Evolutionary conservation across 2,797 vertebrate species (phyloP).

Genomic region (Erethizon dorsatum): DNA sequence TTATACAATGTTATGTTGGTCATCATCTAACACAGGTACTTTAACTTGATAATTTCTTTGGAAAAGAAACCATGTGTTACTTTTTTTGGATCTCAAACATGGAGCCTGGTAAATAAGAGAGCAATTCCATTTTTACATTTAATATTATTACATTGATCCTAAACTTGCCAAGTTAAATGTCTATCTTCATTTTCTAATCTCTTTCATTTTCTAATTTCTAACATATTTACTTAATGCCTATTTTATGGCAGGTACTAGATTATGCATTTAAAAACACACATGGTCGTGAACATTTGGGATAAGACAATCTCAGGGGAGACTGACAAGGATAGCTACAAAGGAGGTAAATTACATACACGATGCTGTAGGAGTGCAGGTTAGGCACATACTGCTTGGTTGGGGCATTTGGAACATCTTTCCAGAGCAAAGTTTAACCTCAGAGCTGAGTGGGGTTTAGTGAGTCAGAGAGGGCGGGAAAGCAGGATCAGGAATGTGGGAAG

Average conservation of each 20-base stretch:
- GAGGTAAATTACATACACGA: not conserved
- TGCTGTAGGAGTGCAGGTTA: not conserved
- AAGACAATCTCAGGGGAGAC: not conserved
- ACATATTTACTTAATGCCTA: not conserved
- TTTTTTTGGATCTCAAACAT: not conserved
- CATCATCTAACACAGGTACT: not conserved
- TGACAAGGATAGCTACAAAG: not conserved
- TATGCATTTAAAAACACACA: not conserved
- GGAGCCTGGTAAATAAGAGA: not conserved
- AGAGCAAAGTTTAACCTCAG: not conserved
- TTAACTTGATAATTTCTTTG: not conserved
- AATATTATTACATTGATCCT: not conserved
- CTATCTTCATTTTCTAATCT: conserved; percentile 42
- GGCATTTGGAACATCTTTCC: not conserved
- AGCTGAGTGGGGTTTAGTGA: not conserved
- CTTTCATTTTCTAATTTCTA: conserved; percentile 24
- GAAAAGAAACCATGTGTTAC: not conserved
- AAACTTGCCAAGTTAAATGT: conserved; percentile 33
- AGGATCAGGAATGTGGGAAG: not conserved
- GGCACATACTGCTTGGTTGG: not conserved
- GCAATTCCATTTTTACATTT: not conserved
- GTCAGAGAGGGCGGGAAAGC: not conserved
- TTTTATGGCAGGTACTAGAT: not conserved
- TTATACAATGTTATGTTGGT: not conserved
- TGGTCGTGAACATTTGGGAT: not conserved